Evolutionary conservation across 2,797 vertebrate genomes (phyloP).

Genomic region (Scarus forsteni): DNA sequence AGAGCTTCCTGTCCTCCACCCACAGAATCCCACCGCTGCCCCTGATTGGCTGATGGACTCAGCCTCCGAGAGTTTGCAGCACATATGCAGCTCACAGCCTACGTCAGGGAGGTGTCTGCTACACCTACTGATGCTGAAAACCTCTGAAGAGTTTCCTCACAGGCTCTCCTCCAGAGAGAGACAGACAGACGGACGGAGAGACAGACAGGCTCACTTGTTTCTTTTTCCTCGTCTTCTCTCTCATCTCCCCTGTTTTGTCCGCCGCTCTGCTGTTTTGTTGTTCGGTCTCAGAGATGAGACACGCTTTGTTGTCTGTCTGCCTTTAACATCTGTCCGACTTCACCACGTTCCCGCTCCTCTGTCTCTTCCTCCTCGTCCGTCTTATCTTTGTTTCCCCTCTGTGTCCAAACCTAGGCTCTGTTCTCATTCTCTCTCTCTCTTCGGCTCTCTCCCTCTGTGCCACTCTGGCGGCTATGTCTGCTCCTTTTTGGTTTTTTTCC

Average conservation of each 20-base stretch:
- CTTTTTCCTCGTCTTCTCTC: slow-evolving; percentile 39
- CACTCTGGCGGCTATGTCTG: slow-evolving; percentile 16
- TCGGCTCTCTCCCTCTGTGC: slow-evolving; percentile 1
- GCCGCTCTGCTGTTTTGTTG: slow-evolving; percentile 53
- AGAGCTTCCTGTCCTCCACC: slow-evolving; percentile 38
- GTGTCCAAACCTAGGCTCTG: slow-evolving; percentile 23
- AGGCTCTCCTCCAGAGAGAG: slow-evolving; percentile 10
- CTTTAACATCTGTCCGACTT: slow-evolving; percentile 70
- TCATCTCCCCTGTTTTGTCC: slow-evolving; percentile 48
- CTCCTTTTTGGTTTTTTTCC: slow-evolving; percentile 6
- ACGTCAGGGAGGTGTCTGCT: slow-evolving; percentile 56
- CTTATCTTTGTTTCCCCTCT: slow-evolving; percentile 33
- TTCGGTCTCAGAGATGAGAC: slow-evolving; percentile 60
- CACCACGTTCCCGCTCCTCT: slow-evolving; percentile 21
- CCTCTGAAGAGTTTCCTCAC: slow-evolving; percentile 19
- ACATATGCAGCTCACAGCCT: slow-evolving; percentile 44
- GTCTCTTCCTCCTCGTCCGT: slow-evolving; percentile 29
- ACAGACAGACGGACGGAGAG: slow-evolving; percentile 29
- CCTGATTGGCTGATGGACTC: slow-evolving; percentile 40
- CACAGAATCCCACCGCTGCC: slow-evolving; percentile 41
- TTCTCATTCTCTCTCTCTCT: slow-evolving; percentile 28
- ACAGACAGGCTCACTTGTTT: slow-evolving; percentile 70
- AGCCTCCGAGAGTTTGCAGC: slow-evolving; percentile 39
- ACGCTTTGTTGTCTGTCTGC: slow-evolving; percentile 65
- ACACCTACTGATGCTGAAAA: slow-evolving; percentile 40